Evolutionary conservation across 2,797 vertebrate genomes (phyloP).

Genomic region (Chiloscyllium punctatum): DNA sequence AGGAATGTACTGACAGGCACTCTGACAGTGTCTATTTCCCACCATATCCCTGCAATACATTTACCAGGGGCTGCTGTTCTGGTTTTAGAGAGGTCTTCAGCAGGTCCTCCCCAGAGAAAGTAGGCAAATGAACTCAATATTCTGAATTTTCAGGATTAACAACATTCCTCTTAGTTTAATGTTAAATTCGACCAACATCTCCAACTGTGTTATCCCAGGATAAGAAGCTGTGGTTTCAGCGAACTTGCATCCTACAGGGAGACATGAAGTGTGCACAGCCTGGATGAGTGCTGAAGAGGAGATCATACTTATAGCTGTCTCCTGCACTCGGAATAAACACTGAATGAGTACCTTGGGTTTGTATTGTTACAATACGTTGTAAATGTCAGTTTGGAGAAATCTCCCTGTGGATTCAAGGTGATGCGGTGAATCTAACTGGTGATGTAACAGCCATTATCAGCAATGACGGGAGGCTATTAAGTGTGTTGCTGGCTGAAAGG

Average conservation of each 20-base stretch:
- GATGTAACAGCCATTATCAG: not conserved
- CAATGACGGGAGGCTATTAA: not conserved
- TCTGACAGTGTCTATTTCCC: not conserved
- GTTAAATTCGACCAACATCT: not conserved
- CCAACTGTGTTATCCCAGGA: not conserved
- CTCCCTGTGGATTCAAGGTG: not conserved
- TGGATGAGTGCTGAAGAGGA: not conserved
- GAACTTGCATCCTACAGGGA: not conserved
- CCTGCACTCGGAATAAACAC: not conserved
- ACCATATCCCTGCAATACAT: not conserved
- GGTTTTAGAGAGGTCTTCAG: not conserved
- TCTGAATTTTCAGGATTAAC: not conserved
- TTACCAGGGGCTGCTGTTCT: not conserved
- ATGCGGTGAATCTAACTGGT: not conserved
- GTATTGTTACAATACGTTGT: not conserved
- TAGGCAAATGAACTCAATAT: not conserved
- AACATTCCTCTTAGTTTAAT: not conserved
- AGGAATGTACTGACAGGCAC: not conserved
- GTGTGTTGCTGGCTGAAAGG: not conserved
- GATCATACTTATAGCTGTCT: not conserved
- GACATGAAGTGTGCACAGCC: not conserved
- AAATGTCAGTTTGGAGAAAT: not conserved
- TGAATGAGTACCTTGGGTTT: not conserved
- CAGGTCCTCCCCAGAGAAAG: not conserved
- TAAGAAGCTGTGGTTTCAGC: not conserved